phyloP scores from a whole-genome alignment of 2,113 vertebrate genomes.

The Coracopsis vasa region DNA sequence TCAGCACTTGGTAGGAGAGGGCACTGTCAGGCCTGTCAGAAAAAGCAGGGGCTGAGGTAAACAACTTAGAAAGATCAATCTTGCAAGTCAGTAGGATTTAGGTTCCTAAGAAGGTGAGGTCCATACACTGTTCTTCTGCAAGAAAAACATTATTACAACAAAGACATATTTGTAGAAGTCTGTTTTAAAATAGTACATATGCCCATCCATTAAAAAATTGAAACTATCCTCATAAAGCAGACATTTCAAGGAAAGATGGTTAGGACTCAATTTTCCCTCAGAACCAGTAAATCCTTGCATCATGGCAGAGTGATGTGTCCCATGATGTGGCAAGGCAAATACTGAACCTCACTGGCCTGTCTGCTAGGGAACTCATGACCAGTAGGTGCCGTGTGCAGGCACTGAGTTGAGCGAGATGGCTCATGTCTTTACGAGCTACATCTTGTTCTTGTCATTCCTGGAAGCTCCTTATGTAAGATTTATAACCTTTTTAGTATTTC shows the following conservation, averaged over 20 bases:
- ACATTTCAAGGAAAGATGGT: background rate
- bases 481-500: background rate
- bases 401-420: background rate
- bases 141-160: background rate
- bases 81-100: background rate
- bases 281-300: background rate
- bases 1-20: background rate
- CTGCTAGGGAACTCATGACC: background rate
- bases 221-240: background rate
- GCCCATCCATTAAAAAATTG: background rate
- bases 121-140: background rate
- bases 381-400: background rate
- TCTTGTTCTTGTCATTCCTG: background rate
- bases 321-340: background rate
- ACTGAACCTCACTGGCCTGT: background rate
- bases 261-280: background rate
- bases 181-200: background rate
- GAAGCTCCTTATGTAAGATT: background rate
- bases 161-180: background rate
- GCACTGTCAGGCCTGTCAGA: background rate
- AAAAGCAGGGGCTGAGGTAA: background rate
- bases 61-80: background rate
- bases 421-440: background rate
- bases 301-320: accelerated
- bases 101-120: background rate